phyloP scores from a whole-genome alignment of 1,140 invertebrate genomes.

The Euschistus heros region DNA sequence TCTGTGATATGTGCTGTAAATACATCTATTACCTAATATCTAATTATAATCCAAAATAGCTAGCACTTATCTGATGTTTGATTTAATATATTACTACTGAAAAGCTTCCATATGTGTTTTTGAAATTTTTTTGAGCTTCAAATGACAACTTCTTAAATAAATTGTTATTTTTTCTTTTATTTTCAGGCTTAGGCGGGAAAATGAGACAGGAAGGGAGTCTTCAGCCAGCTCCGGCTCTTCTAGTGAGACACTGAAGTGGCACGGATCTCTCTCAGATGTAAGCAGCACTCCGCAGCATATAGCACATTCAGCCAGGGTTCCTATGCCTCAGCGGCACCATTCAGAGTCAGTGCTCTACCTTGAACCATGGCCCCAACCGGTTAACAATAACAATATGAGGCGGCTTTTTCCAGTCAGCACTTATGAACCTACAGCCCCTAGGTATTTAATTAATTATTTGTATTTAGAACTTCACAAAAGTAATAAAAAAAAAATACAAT shows the following conservation, averaged over 20 bases:
- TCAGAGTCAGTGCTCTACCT: slow-evolving; percentile 68
- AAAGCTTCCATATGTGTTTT: too few species aligned
- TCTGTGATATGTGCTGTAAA: too few species aligned
- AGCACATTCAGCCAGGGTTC: slow-evolving; percentile 65
- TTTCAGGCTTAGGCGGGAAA: slow-evolving; percentile 44
- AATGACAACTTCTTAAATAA: not conserved
- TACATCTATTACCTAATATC: too few species aligned
- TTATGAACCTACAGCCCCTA: slow-evolving; percentile 35
- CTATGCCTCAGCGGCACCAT: slow-evolving; percentile 67
- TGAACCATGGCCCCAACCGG: slow-evolving; percentile 29
- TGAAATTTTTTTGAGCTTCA: not conserved
- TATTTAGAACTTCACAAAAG: not conserved
- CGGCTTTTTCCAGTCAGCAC: slow-evolving; percentile 48
- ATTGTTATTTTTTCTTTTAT: not conserved
- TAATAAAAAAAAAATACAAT: too few species aligned
- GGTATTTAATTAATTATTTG: slow-evolving; percentile 21
- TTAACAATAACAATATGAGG: slow-evolving; percentile 36
- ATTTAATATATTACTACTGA: too few species aligned
- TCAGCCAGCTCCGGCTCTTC: slow-evolving; percentile 54
- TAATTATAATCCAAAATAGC: too few species aligned
- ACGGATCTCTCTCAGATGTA: slow-evolving; percentile 47
- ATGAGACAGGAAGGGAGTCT: slow-evolving; percentile 48
- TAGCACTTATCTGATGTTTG: too few species aligned
- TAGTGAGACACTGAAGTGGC: slow-evolving; percentile 73
- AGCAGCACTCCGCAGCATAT: slow-evolving; percentile 45